Evolutionary conservation across 2,797 vertebrate species (phyloP).

Genomic region (Phyllotis vaccarum): DNA sequence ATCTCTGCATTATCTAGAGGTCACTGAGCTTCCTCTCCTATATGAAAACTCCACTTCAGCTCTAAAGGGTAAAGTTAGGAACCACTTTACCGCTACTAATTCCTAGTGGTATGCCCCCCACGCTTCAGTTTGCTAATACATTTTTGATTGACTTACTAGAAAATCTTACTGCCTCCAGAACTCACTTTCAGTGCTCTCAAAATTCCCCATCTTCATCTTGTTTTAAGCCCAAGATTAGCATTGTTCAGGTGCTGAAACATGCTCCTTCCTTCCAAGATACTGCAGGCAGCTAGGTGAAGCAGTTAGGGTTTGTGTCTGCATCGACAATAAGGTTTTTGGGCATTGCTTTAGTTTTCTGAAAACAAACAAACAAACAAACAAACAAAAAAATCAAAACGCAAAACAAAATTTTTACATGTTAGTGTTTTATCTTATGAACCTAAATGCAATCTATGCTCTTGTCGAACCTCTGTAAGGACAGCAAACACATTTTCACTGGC

Average conservation of each 20-base stretch:
- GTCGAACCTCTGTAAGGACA: background rate
- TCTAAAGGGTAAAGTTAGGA: background rate
- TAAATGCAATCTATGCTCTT: slow-evolving; percentile 27
- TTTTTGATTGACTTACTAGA: slow-evolving; percentile 52
- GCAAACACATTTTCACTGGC: background rate
- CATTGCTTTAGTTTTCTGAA: slow-evolving; percentile 57
- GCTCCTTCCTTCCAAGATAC: slow-evolving; percentile 58
- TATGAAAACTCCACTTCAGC: background rate
- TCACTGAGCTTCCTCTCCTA: background rate
- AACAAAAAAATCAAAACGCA: background rate
- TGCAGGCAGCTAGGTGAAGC: slow-evolving; percentile 53
- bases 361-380: background rate
- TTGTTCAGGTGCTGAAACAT: slow-evolving; percentile 61
- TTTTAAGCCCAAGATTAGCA: slow-evolving; percentile 34
- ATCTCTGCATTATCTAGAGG: background rate
- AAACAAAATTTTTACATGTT: slow-evolving; percentile 35
- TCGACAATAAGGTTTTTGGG: slow-evolving; percentile 52
- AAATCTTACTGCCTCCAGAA: slow-evolving; percentile 18
- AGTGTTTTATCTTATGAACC: background rate
- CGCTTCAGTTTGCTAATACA: background rate
- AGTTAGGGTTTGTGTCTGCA: slow-evolving; percentile 21
- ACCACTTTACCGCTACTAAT: background rate
- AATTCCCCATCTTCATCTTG: background rate
- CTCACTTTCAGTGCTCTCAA: slow-evolving; percentile 38
- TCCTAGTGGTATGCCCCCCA: background rate